Base-by-base conservation (phyloP, 1,140 invertebrate species). In the Tribolium madens region DNA sequence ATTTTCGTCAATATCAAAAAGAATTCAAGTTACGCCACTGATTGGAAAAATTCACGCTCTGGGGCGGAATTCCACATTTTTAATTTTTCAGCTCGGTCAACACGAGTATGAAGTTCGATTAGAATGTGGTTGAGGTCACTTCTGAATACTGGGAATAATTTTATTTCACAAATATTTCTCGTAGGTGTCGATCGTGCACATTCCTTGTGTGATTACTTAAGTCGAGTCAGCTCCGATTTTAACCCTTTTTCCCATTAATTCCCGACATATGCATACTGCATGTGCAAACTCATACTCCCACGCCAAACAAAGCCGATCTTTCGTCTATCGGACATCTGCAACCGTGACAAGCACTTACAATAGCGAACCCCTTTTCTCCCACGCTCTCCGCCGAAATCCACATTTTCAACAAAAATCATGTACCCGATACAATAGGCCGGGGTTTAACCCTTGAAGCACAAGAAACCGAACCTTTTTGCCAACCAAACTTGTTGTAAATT, bases 361-460 rank as follows among this genome's bases (percentile, higher is more conserved):
- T 76, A 50, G 75, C 52, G 75, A 64, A 76, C 68, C 68, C 64
- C 47, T 76, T 57, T 76, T 76, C 75, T 76, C 75, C 75, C 75
- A 76, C 75, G 75, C 60, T 76, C 57, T 33, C 48, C 31, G 50
- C 36, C 36, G 60, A 76, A 76, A 70, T 76, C 64, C 75, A 53
- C 75, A 76, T 76, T 68, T 76, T 57, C 64, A 71, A 46, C 75
- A 50, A 71, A 76, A 76, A 53, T 57, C 21, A 57, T 26, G 52
- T 6, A 57, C 15, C 52, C 52, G 7, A 21, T 14, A 64, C 57
- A 64, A 64, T 12, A 15, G n/a, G 10, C 4, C 21, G 10, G 10
- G n/a, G n/a, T 14, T 64, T 26, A 64, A 31, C 57, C 57, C 57
- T 64, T 64, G 18, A 33, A 57, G 13, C 1, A 21, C 15, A 17